Evolutionary conservation across 2,113 vertebrate species (phyloP).

Genomic region (Brachypteracias leptosomus): DNA sequence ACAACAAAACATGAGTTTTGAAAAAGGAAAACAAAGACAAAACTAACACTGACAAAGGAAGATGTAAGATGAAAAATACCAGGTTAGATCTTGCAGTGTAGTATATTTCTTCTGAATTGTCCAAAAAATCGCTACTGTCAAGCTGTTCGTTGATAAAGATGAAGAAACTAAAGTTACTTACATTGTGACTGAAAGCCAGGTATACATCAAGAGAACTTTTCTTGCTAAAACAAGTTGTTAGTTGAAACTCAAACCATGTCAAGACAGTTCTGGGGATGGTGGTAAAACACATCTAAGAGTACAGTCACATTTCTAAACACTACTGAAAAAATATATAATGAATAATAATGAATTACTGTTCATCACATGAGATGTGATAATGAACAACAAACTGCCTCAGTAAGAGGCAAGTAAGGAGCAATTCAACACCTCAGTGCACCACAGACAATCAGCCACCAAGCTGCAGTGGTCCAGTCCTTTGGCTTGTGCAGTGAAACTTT

Average conservation of each 20-base stretch:
- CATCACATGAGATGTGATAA: background rate
- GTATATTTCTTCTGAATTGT: conserved; percentile 98
- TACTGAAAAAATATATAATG: too few relatives aligned
- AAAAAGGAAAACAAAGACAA: conserved; percentile 59
- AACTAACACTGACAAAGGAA: conserved; percentile 76
- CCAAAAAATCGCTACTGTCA: conserved; percentile 95
- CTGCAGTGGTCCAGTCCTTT: background rate
- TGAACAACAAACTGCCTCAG: background rate
- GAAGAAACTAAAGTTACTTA: conserved; percentile 92
- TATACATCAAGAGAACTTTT: conserved; percentile 64
- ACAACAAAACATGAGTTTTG: conserved; percentile 36
- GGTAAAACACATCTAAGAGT: background rate
- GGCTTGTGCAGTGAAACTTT: too few relatives aligned
- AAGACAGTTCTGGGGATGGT: background rate
- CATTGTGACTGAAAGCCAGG: conserved; percentile 67
- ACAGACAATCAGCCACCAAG: background rate
- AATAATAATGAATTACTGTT: background rate
- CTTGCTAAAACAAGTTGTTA: conserved; percentile 47
- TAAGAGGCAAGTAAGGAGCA: background rate
- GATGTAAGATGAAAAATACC: conserved; percentile 85
- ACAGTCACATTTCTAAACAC: background rate
- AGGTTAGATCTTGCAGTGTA: conserved; percentile 99
- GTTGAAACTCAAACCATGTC: conserved; percentile 37
- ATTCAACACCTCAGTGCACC: background rate
- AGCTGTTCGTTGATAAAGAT: conserved; percentile 92